Percentiles rank a stretch among this genome's conserved stretches.
Evolutionary conservation across 2,797 vertebrate genomes (phyloP).

Genomic region (Centroberyx gerrardi): DNA sequence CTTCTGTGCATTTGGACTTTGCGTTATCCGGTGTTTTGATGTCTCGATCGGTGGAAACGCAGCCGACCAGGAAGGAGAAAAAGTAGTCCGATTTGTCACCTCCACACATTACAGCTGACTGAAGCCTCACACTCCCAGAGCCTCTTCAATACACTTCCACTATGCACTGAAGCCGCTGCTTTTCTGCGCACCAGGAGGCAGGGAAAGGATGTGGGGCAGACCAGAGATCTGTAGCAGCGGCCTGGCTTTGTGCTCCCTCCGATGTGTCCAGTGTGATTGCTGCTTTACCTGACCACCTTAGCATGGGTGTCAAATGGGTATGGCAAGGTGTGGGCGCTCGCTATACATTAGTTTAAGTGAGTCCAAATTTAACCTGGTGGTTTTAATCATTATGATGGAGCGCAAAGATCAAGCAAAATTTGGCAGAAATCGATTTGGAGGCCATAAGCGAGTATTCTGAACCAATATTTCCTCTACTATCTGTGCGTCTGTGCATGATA

Average conservation of each 20-base stretch:
- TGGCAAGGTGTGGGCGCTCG: too few species aligned
- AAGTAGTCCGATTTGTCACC: conserved; percentile 71
- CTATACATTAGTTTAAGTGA: too few species aligned
- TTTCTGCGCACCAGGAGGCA: conserved; percentile 65
- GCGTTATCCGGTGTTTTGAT: conserved; percentile 72
- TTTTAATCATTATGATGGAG: too few species aligned
- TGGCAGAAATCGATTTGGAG: too few species aligned
- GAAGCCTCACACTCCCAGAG: conserved; percentile 59
- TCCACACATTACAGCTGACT: conserved; percentile 55
- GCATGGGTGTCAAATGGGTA: not conserved
- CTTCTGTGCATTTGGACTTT: conserved; percentile 34
- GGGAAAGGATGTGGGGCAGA: conserved; percentile 75
- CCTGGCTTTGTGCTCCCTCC: too few species aligned
- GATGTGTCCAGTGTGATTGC: conserved; percentile 3
- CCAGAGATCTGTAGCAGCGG: conserved; percentile 17
- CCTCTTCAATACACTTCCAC: conserved; percentile 72
- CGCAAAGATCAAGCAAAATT: too few species aligned
- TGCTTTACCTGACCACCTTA: conserved; percentile 10
- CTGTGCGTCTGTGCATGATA: too few species aligned
- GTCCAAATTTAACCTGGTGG: too few species aligned
- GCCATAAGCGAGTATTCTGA: too few species aligned
- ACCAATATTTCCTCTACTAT: too few species aligned
- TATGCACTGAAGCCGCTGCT: conserved; percentile 27
- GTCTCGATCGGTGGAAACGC: conserved; percentile 70
- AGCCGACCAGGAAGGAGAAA: conserved; percentile 59